Evolutionary conservation across 2,888 invertebrate species (phyloP), one percentile per base, ranked within the genome.

Genomic region (Halocaridina rubra): DNA sequence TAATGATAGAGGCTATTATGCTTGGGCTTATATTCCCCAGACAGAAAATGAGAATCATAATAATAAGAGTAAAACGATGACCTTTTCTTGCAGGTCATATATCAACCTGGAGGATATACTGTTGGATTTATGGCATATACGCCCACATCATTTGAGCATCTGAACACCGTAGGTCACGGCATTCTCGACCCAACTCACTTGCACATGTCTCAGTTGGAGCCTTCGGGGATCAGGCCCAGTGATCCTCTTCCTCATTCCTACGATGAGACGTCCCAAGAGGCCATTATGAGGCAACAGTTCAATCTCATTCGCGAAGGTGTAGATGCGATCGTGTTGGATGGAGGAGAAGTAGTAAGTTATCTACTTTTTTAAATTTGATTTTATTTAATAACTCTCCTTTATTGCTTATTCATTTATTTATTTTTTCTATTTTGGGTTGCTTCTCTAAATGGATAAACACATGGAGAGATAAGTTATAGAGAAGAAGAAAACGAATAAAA

Each of bases 121-220:
- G 30, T 84, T 53, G 79, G 84, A 24, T 77, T 79, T 33, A 84
- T 88, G 78, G 71, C 80, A 10, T 86, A 86, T 61, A 81, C 80
- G 13, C 85, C 86, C 24, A 80, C 82, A 16, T 59, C 79, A 29
- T 78, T 85, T 13, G 85, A 87, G 10, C 84, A 80, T 76, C 79
- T 87, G 78, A 85, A 86, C 79, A 88, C 88, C 4, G 81, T 88
- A 71, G 85, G 86, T 19, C 88, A 88, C 67, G 88, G 88, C 39
- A 87, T 88, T 39, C 72, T 88, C 10, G 88, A 88, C 67, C 88
- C 79, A 39, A 32, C 87, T n/a, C 85, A 85, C 39, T 64, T 87
- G 64, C 79, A 81, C 53, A 82, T 87, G 87, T 59, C 88, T 8
- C 84, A 85, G 75, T 74, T 88, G 29, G 85, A 88, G 39, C 72